Evolutionary conservation across 2,113 vertebrate species (phyloP).

Genomic region (Helogale parvula): DNA sequence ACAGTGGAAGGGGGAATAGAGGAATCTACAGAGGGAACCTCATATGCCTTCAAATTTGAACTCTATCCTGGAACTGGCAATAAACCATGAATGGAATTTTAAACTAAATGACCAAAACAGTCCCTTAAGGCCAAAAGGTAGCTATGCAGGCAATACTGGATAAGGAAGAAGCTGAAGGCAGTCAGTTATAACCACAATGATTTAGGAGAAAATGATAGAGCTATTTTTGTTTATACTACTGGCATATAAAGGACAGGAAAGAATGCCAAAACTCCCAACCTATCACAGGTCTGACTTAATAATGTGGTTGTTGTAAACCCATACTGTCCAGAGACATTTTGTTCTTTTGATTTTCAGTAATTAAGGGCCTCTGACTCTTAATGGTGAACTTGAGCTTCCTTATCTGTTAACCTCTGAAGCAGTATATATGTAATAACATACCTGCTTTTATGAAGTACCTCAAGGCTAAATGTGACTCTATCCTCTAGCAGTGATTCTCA

Average conservation of each 20-base stretch:
- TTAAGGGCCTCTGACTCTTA: neutral
- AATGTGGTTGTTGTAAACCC: neutral
- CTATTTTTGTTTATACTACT: neutral
- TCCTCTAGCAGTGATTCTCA: neutral
- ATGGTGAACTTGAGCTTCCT: neutral
- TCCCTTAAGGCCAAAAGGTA: neutral
- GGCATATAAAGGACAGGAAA: neutral
- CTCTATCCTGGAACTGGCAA: neutral
- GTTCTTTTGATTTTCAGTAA: constrained; percentile 9
- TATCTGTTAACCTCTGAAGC: neutral
- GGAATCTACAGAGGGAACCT: neutral
- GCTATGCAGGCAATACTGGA: neutral
- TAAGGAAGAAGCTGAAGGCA: neutral
- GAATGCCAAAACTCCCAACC: neutral
- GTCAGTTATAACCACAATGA: neutral
- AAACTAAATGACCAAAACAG: neutral
- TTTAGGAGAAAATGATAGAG: neutral
- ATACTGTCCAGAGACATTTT: neutral
- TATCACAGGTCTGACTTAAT: neutral
- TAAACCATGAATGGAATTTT: neutral
- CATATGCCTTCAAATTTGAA: constrained; percentile 17
- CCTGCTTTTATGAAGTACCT: neutral
- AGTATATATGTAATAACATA: neutral
- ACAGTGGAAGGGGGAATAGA: neutral
- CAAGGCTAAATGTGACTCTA: neutral